phyloP scores from a whole-genome alignment of 2,888 invertebrate genomes.

The Zaprionus lineosus region DNA sequence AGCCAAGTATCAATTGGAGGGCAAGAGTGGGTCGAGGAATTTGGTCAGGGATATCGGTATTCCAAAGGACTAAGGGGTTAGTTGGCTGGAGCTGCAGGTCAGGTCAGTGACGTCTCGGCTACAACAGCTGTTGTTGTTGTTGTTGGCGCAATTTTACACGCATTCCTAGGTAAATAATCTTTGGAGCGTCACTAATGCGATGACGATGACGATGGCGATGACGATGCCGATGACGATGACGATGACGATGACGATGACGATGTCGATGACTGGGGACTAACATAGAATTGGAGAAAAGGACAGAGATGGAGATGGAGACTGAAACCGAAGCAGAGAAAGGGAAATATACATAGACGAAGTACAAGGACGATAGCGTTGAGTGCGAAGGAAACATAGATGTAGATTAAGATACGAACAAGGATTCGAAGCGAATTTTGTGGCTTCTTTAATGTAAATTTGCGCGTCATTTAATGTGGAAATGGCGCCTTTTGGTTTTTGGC shows the following conservation, averaged over 20 bases:
- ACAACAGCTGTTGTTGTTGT: constrained; percentile 12
- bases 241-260: constrained; percentile 2
- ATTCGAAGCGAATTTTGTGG: constrained; percentile 4
- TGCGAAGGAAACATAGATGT: too few relatives aligned
- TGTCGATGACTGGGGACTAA: constrained; percentile 33
- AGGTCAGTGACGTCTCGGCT: constrained; percentile 35
- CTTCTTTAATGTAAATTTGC: constrained; percentile 67
- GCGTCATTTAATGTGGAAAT: constrained; percentile 66
- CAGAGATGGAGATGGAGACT: neutral
- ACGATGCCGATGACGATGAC: neutral
- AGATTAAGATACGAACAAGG: too few relatives aligned
- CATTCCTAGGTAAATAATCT: constrained; percentile 73
- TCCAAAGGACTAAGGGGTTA: too few relatives aligned
- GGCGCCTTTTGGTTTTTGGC: constrained; percentile 31
- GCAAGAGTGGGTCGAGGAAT: too few relatives aligned
- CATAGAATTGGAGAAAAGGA: neutral
- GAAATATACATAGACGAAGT: too few relatives aligned
- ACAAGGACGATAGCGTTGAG: too few relatives aligned
- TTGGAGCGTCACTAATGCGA: constrained; percentile 71
- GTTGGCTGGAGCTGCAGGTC: neutral
- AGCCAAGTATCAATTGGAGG: constrained; percentile 13
- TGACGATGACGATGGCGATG: constrained; percentile 22
- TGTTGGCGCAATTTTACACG: constrained; percentile 65
- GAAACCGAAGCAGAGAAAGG: too few relatives aligned
- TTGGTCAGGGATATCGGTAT: too few relatives aligned